These are phyloP conservation scores for Neuroscelio doddi DNA, from an alignment of 2,888 invertebrate species.

Conservation along the genomic window DNA sequence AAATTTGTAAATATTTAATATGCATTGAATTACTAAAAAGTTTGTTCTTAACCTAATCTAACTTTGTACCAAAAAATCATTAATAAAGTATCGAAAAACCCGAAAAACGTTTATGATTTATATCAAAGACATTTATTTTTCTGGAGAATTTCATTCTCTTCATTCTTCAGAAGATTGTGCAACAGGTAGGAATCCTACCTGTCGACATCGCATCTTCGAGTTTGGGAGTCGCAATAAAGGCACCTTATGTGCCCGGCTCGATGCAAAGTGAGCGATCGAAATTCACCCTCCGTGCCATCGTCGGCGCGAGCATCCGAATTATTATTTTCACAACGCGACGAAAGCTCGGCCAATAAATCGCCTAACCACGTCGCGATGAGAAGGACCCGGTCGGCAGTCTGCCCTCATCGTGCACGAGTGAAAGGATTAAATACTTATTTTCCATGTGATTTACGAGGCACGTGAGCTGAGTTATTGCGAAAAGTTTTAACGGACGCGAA, in stretches of 20 bases:
- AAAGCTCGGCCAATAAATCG: conserved; percentile 41
- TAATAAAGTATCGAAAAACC: too few relatives aligned
- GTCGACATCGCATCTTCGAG: conserved; percentile 44
- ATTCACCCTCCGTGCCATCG: conserved; percentile 40
- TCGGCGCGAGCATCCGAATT: conserved; percentile 35
- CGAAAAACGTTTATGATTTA: neutral
- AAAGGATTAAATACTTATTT: conserved; percentile 60
- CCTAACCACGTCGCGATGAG: conserved; percentile 12
- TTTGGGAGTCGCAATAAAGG: conserved; percentile 29
- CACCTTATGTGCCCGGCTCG: conserved; percentile 34
- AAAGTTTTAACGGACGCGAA: conserved; percentile 56
- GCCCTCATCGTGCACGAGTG: conserved; percentile 32
- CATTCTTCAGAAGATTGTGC: conserved; percentile 55
- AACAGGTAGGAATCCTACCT: conserved; percentile 63
- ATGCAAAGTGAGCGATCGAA: conserved; percentile 44
- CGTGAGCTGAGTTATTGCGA: conserved; percentile 51
- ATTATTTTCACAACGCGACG: conserved; percentile 41
- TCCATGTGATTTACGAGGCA: conserved; percentile 54
- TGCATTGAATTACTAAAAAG: too few relatives aligned
- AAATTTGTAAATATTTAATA: too few relatives aligned
- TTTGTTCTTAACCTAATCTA: too few relatives aligned
- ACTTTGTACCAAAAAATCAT: too few relatives aligned
- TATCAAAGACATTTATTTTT: conserved; percentile 12
- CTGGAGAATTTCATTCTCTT: conserved; percentile 36
- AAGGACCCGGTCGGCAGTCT: conserved; percentile 13